These are phyloP conservation scores for Clarias gariepinus DNA, from an alignment of 2,113 vertebrate genomes.

Conservation along the genomic window DNA sequence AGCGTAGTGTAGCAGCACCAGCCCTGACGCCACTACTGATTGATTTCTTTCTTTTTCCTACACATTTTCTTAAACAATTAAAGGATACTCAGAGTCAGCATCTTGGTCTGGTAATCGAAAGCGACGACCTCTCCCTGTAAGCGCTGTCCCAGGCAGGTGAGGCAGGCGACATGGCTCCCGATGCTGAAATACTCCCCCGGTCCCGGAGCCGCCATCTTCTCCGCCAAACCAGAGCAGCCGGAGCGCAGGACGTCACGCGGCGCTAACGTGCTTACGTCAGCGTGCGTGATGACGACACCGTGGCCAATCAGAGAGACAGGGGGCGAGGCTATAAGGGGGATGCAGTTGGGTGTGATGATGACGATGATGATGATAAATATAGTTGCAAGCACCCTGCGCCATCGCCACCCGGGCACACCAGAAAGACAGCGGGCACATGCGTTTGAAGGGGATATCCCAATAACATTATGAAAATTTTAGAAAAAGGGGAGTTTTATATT, in stretches of 20 bases:
- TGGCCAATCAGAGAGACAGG: not conserved
- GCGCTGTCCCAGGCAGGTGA: slow-evolving; percentile 82
- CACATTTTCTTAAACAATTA: not conserved
- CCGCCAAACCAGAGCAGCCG: slow-evolving; percentile 63
- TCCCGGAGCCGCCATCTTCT: slow-evolving; percentile 99
- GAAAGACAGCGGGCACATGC: no score
- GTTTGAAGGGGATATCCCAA: no score
- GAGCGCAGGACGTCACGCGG: slow-evolving; percentile 53
- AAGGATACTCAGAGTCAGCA: slow-evolving; percentile 87
- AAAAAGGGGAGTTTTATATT: no score
- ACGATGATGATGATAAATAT: not conserved
- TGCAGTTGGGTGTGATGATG: not conserved
- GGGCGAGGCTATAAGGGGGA: not conserved
- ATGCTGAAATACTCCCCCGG: slow-evolving; percentile 96
- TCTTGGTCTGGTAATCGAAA: slow-evolving; percentile 85
- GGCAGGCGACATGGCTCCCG: slow-evolving; percentile 91
- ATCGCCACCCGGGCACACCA: no score
- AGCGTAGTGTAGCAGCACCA: not conserved
- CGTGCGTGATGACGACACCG: slow-evolving; percentile 42
- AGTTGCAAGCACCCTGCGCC: no score
- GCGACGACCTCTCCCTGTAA: slow-evolving; percentile 83
- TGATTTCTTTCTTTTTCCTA: no score
- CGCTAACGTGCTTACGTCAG: slow-evolving; percentile 41
- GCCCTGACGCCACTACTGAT: not conserved
- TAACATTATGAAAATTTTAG: no score